phyloP scores from a whole-genome alignment of 92 coral and sea anemone species.

The Zoanthus sansibaricus region DNA sequence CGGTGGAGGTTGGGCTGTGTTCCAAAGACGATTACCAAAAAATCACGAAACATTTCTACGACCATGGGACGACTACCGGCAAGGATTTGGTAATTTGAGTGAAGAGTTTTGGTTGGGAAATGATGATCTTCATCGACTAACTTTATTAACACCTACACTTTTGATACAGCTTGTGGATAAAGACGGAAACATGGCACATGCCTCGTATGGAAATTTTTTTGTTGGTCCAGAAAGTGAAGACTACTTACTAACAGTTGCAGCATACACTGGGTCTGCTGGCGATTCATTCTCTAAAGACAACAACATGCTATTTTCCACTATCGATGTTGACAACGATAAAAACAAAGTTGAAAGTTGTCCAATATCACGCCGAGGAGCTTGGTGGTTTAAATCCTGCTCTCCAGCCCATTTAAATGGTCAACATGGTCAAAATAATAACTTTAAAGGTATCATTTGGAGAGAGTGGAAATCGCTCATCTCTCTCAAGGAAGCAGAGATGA shows the following conservation, averaged over 20 bases:
- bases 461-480: conserved; percentile 32
- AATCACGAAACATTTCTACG: conserved; percentile 22
- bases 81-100: conserved; percentile 51
- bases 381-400: conserved; percentile 68
- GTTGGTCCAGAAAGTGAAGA: conserved; percentile 54
- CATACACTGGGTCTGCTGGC: conserved; percentile 30
- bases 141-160: conserved; percentile 7
- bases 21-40: conserved; percentile 45
- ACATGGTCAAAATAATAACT: neutral
- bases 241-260: conserved; percentile 28
- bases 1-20: conserved; percentile 63
- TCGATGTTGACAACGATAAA: conserved; percentile 57
- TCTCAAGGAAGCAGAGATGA: conserved; percentile 51
- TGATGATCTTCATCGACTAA: conserved; percentile 47
- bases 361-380: neutral
- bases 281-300: conserved; percentile 32
- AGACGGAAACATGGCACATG: neutral
- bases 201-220: conserved; percentile 26
- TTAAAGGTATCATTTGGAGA: conserved; percentile 32
- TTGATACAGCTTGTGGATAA: conserved; percentile 40
- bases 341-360: neutral
- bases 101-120: conserved; percentile 65
- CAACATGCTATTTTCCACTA: conserved; percentile 57
- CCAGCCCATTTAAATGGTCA: conserved; percentile 62
- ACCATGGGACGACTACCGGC: conserved; percentile 52